Evolutionary conservation across 1,140 invertebrate genomes (phyloP).

Genomic region (Drosophila simulans): DNA sequence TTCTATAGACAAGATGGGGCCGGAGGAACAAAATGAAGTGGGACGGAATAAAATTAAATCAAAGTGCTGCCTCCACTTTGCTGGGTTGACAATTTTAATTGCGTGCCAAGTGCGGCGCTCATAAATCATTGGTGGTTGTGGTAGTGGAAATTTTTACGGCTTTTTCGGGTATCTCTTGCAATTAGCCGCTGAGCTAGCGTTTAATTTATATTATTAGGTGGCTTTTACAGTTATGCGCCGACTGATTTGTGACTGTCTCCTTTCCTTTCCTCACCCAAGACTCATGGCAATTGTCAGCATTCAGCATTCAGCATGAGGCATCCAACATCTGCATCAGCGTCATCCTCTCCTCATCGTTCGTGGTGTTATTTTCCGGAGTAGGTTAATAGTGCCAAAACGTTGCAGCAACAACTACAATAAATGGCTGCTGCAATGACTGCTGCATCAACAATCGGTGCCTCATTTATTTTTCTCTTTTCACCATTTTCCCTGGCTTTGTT

Average conservation of each 20-base stretch:
- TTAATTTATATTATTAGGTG: slow-evolving; percentile 76
- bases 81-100: slow-evolving; percentile 53
- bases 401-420: slow-evolving; percentile 59
- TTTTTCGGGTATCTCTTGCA: slow-evolving; percentile 35
- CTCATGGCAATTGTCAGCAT: slow-evolving; percentile 46
- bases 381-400: slow-evolving; percentile 82
- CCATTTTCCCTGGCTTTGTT: slow-evolving; percentile 34
- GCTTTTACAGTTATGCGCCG: slow-evolving; percentile 64
- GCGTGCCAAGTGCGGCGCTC: slow-evolving; percentile 51
- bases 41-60: slow-evolving; percentile 21
- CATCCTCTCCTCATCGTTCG: slow-evolving; percentile 71
- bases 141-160: slow-evolving; percentile 32
- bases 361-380: slow-evolving; percentile 70
- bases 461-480: slow-evolving; percentile 68
- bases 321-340: slow-evolving; percentile 52
- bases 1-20: slow-evolving; percentile 34
- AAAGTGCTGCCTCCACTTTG: slow-evolving; percentile 18
- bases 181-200: slow-evolving; percentile 57
- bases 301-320: slow-evolving; percentile 5
- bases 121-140: slow-evolving; percentile 44
- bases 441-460: slow-evolving; percentile 69
- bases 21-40: slow-evolving; percentile 9
- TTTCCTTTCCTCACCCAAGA: slow-evolving; percentile 49
- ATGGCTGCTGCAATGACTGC: slow-evolving; percentile 64
- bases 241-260: slow-evolving; percentile 72